A percentile compares a stretch with the other conserved stretches of the same genome.
Evolutionary conservation across 2,797 vertebrate genomes (phyloP).

Genomic region (Remorina albescens): DNA sequence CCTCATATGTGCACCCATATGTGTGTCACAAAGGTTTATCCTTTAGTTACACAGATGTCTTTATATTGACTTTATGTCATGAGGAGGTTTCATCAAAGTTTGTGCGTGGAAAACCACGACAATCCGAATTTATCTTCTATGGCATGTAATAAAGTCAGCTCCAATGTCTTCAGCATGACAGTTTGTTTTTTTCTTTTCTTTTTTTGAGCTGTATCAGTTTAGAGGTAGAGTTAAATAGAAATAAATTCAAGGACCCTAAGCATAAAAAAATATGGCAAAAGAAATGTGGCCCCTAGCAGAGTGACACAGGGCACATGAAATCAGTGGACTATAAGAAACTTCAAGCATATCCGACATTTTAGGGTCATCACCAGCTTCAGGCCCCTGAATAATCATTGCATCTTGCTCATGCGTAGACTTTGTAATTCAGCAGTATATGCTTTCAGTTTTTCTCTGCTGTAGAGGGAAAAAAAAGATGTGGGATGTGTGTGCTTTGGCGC

Average conservation of each 20-base stretch:
- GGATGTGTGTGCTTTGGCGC: conserved; percentile 48
- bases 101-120: conserved; percentile 7
- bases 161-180: neutral
- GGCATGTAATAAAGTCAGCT: neutral
- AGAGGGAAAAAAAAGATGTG: conserved; percentile 8
- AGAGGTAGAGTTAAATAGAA: neutral
- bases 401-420: conserved; percentile 46
- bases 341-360: conserved; percentile 68
- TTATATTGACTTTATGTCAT: neutral
- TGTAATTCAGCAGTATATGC: conserved; percentile 37
- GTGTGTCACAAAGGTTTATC: too few relatives aligned
- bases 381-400: conserved; percentile 57
- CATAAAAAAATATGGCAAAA: conserved; percentile 27
- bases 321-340: conserved; percentile 46
- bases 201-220: too few relatives aligned
- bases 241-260: conserved; percentile 6
- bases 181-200: too few relatives aligned
- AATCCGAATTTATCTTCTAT: neutral
- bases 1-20: neutral
- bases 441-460: conserved; percentile 19
- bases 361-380: conserved; percentile 67
- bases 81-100: neutral
- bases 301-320: conserved; percentile 45
- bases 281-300: conserved; percentile 21
- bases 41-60: too few relatives aligned